Base-by-base conservation (phyloP, 2,113 vertebrate genomes). In the Nibea coibor region DNA sequence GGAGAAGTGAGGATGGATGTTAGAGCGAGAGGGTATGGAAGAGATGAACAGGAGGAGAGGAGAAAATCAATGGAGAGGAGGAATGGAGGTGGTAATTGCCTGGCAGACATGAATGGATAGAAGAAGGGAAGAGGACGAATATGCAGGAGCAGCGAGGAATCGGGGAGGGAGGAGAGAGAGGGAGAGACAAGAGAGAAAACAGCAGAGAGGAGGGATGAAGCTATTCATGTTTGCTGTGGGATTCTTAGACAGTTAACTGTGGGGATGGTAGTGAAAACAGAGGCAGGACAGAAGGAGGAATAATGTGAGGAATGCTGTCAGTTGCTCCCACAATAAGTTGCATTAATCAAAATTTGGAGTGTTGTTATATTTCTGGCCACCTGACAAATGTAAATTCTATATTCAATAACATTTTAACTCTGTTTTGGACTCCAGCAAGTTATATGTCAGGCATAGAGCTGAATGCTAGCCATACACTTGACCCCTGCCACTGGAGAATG, bases 71-170 rank as follows among this genome's bases (percentile, higher is more conserved):
- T 87, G 76, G 28, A 72, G 80, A 76, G 69, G 69, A 77, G 79
- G 77, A 86, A 81, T 70, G 66, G 69, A 80, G 81, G 80, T 84
- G 83, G 87, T 86, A 88, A 92, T 85, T 89, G 84, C 82, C 83
- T 87, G 75, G 75, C 81, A 89, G 76, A 82, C 68, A 86, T 79
- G 73, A 81, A 90, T 85, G 78, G 78, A 78, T 63, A 63, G 82
- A 80, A 72, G 65, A 79, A 75, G 54, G 81, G 54, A 73, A 68
- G 72, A 84, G 31, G 74, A 65, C 0, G 10, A 71, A 71, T 4
- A 53, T 68, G 67, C 70, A 80, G 76, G 70, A 73, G 80, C 53
- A 84, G 76, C 81, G 72, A 86, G 50, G 66, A 56, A 74, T 59
- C 10, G 31, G 17, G 35, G 28, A 54, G 68, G 47, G 19, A 70